A percentile compares a stretch with the other conserved stretches of the same genome.
Evolutionary conservation across 2,888 invertebrate species (phyloP).

Genomic region (Beris morrisii): DNA sequence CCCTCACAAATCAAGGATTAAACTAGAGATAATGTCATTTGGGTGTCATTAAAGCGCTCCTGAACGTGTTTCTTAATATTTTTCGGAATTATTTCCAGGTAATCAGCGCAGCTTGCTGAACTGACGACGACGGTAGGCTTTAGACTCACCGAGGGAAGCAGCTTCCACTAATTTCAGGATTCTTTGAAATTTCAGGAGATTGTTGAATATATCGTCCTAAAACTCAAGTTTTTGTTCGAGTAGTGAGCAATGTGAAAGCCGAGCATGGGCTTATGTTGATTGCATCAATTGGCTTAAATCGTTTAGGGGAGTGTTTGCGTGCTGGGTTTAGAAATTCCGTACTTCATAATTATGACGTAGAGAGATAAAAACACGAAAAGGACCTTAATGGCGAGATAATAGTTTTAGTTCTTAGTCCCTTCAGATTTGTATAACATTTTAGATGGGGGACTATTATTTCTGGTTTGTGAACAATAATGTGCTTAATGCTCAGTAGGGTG

Average conservation of each 20-base stretch:
- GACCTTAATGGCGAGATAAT: constrained; percentile 7
- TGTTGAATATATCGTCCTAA: no score
- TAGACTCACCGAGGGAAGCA: no score
- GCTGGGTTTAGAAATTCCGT: no score
- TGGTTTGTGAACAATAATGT: no score
- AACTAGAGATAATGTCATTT: constrained; percentile 37
- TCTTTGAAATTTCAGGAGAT: no score
- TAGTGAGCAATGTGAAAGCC: background rate
- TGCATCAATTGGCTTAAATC: constrained; percentile 11
- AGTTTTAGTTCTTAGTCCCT: background rate
- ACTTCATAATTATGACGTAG: constrained; percentile 13
- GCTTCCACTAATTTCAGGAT: no score
- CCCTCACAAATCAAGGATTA: constrained; percentile 37
- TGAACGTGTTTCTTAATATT: constrained; percentile 33
- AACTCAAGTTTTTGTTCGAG: background rate
- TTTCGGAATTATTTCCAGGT: constrained; percentile 33
- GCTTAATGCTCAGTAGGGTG: no score
- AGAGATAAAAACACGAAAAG: constrained; percentile 17
- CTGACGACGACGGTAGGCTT: no score
- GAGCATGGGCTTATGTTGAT: background rate
- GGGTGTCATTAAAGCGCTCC: constrained; percentile 36
- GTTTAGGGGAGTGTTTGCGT: no score
- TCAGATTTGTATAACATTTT: no score
- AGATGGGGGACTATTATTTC: no score
- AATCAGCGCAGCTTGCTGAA: constrained; percentile 23